Percentiles rank a stretch among this genome's conserved stretches.
Evolutionary conservation across 1,140 invertebrate species (phyloP).

Genomic region (Drosophila miranda): DNA sequence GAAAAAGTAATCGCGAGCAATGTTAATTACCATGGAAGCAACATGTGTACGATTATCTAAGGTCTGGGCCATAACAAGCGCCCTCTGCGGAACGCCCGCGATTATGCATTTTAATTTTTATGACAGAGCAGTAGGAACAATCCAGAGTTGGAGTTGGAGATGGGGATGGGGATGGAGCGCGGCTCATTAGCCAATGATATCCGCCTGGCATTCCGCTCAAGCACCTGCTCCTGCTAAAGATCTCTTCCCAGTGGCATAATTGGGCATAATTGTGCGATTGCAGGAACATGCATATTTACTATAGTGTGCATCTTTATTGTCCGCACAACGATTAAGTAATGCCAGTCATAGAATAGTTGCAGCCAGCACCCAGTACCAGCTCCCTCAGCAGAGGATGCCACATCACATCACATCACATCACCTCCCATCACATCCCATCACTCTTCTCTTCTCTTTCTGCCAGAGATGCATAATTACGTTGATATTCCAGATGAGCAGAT

Average conservation of each 20-base stretch:
- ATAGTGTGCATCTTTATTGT: constrained; percentile 57
- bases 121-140: constrained; percentile 23
- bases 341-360: constrained; percentile 39
- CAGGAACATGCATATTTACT: constrained; percentile 42
- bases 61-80: constrained; percentile 11
- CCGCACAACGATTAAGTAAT: constrained; percentile 42
- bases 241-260: constrained; percentile 69
- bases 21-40: constrained; percentile 41
- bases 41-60: not conserved
- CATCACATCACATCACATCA: too few species aligned
- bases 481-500: constrained; percentile 57
- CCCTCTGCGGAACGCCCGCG: constrained; percentile 48
- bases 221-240: constrained; percentile 38
- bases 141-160: constrained; percentile 7
- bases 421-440: too few species aligned
- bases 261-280: constrained; percentile 76
- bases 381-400: too few species aligned
- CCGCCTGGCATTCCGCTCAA: constrained; percentile 44
- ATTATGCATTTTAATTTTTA: constrained; percentile 62
- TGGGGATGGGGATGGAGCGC: constrained; percentile 5
- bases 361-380: not conserved
- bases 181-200: constrained; percentile 77
- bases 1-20: constrained; percentile 45
- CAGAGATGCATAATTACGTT: constrained; percentile 65
- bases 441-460: constrained; percentile 7